These are phyloP conservation scores for Calliphora vicina DNA, from an alignment of 1,140 invertebrate species.

Conservation along the genomic window DNA sequence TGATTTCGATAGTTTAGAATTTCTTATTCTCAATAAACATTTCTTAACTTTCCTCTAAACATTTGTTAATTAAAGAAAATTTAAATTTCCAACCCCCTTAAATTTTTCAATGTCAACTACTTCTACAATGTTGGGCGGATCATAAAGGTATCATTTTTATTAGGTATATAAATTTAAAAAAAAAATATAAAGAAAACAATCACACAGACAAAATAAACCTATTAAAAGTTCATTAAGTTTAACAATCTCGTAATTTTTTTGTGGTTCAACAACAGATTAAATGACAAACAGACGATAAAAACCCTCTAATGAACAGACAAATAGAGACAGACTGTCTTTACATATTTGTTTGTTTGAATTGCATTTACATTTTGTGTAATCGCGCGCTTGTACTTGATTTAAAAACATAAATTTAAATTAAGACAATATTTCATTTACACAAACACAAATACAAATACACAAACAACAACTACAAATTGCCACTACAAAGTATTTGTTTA, in stretches of 20 bases:
- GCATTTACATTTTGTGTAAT: no score
- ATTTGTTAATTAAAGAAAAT: no score
- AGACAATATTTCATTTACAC: neutral
- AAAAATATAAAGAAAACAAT: neutral
- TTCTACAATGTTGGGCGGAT: no score
- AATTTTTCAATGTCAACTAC: no score
- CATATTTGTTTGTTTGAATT: no score
- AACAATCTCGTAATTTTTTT: neutral
- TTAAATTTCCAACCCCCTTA: no score
- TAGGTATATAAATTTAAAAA: neutral
- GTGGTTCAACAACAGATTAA: neutral
- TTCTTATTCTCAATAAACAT: no score
- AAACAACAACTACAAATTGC: neutral
- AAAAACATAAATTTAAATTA: conserved; percentile 4
- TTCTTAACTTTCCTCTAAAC: no score
- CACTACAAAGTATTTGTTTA: neutral
- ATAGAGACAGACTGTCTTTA: neutral
- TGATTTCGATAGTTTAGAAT: no score
- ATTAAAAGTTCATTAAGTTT: conserved; percentile 11
- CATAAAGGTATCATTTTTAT: no score
- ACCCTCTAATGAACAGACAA: neutral
- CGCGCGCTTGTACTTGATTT: neutral
- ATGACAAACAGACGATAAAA: neutral
- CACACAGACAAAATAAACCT: neutral
- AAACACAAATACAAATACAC: neutral